Evolutionary conservation across 2,888 invertebrate species (phyloP).

Genomic region (Habrosyne pyritoides): DNA sequence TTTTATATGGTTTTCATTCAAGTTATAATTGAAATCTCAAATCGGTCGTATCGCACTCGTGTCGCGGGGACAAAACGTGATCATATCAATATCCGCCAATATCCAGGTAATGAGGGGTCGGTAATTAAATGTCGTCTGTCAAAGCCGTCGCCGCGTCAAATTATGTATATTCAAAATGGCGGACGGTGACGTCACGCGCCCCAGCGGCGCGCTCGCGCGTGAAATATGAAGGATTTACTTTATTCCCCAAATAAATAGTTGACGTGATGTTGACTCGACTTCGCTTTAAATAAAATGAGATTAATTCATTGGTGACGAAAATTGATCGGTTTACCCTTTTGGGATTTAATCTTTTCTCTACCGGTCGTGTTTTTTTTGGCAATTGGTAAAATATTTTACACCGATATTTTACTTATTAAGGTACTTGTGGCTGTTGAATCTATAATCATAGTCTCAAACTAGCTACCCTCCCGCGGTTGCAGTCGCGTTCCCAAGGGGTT

Average conservation of each 20-base stretch:
- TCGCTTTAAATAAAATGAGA: slow-evolving; percentile 18
- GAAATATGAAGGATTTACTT: slow-evolving; percentile 53
- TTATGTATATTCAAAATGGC: slow-evolving; percentile 74
- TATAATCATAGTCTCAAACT: too few relatives aligned
- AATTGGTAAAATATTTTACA: too few relatives aligned
- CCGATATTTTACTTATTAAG: too few relatives aligned
- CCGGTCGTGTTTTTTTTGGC: too few relatives aligned
- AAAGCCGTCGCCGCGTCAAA: slow-evolving; percentile 75
- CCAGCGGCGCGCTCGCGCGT: slow-evolving; percentile 25
- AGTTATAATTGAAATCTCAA: too few relatives aligned
- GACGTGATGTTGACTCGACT: slow-evolving; percentile 28
- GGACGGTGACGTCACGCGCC: slow-evolving; percentile 53
- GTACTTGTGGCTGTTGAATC: too few relatives aligned
- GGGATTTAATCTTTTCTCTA: background rate
- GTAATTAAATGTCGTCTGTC: slow-evolving; percentile 82
- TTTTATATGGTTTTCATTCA: too few relatives aligned
- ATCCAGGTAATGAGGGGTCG: slow-evolving; percentile 80
- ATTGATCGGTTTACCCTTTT: background rate
- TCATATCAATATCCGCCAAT: slow-evolving; percentile 73
- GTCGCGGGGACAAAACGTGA: slow-evolving; percentile 31
- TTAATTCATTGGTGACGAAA: slow-evolving; percentile 15
- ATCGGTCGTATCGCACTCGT: slow-evolving; percentile 39
- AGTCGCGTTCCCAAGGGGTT: too few relatives aligned
- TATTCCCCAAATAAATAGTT: slow-evolving; percentile 28
- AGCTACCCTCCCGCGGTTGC: too few relatives aligned